Percentiles rank a stretch among this genome's conserved stretches.
phyloP scores from a whole-genome alignment of 2,113 vertebrate species.

The Xiphophorus hellerii region DNA sequence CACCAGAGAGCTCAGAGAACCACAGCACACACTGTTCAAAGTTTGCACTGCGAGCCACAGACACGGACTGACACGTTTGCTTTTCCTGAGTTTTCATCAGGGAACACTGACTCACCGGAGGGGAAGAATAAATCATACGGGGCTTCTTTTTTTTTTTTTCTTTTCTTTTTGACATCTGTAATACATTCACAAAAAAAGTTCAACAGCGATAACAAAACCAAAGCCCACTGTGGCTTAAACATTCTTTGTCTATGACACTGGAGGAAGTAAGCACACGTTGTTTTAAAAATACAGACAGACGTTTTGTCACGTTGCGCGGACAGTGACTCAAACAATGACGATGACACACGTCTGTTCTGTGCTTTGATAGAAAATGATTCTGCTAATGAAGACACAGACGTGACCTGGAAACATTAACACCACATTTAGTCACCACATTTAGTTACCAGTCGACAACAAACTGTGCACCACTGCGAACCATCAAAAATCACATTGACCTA shows the following conservation, averaged over 20 bases:
- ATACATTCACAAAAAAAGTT: slow-evolving; percentile 3
- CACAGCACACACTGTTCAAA: not conserved
- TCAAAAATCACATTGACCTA: not conserved
- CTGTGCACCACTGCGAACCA: not conserved
- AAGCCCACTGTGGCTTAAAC: not conserved
- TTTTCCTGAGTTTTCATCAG: slow-evolving; percentile 27
- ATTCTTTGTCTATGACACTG: not conserved
- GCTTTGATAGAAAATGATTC: not conserved
- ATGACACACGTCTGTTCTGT: not conserved
- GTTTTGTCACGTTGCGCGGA: not conserved
- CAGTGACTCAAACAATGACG: not conserved
- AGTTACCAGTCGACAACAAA: not conserved
- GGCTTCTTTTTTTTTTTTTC: not conserved
- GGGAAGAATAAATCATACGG: not conserved
- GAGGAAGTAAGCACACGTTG: not conserved
- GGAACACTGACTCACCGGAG: slow-evolving; percentile 4
- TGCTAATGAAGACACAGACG: not conserved
- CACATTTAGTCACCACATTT: not conserved
- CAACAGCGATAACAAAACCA: not conserved
- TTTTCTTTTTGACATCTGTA: not conserved
- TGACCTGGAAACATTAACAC: not conserved
- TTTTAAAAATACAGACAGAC: not conserved
- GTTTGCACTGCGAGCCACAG: slow-evolving; percentile 22
- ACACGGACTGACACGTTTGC: not conserved
- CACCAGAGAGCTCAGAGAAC: slow-evolving; percentile 5